Percentiles rank a stretch among this genome's conserved stretches.
Evolutionary conservation across 2,888 invertebrate genomes (phyloP).

Genomic region (Bruchidius siliquastri): DNA sequence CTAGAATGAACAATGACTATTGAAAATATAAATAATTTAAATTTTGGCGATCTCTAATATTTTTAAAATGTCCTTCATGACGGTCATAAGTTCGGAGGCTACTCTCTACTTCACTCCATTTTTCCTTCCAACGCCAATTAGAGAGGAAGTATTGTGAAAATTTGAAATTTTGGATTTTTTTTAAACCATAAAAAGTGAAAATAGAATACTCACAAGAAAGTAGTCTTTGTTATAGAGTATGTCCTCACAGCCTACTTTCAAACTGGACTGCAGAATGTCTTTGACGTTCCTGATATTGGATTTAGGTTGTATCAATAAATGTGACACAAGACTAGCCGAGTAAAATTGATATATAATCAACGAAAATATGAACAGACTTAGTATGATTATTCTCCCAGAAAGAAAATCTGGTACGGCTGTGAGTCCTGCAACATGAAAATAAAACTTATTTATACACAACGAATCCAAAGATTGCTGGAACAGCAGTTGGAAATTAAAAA

Average conservation of each 20-base stretch:
- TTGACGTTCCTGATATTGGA: constrained; percentile 55
- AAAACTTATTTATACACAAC: too few relatives aligned
- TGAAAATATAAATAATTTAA: too few relatives aligned
- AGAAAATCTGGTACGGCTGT: constrained; percentile 24
- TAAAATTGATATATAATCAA: constrained; percentile 61
- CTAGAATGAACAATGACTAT: background rate
- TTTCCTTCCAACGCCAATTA: too few relatives aligned
- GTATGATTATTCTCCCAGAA: constrained; percentile 32
- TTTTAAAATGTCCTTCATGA: too few relatives aligned
- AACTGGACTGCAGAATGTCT: constrained; percentile 54
- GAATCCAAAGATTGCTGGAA: too few relatives aligned
- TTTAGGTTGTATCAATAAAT: constrained; percentile 56
- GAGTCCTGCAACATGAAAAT: constrained; percentile 31
- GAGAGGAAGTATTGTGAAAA: too few relatives aligned
- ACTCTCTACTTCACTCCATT: too few relatives aligned
- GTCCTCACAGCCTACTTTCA: constrained; percentile 59
- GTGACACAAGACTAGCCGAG: constrained; percentile 62
- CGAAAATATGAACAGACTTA: constrained; percentile 32
- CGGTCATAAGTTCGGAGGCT: too few relatives aligned
- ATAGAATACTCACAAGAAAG: constrained; percentile 43
- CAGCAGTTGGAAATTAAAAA: too few relatives aligned
- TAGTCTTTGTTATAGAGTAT: constrained; percentile 58
- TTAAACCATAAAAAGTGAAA: too few relatives aligned
- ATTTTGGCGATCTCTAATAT: too few relatives aligned
- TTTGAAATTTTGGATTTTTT: too few relatives aligned